Base-by-base conservation (phyloP, 1,140 invertebrate species). In the Heterodera carotae region DNA sequence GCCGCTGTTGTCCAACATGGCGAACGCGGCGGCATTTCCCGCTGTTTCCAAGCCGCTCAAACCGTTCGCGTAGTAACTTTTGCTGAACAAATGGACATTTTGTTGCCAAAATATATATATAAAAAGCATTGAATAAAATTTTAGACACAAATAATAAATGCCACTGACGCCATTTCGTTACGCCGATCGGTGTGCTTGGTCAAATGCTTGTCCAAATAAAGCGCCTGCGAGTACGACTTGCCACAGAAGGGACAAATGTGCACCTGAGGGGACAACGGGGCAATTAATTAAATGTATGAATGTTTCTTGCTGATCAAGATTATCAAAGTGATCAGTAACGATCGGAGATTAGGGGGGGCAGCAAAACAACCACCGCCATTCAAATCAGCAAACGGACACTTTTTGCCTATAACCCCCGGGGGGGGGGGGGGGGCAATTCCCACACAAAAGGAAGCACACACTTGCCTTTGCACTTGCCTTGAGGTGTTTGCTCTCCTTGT, bases 231-330 rank as follows among this genome's bases (percentile, higher is more conserved):
- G 89, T 99, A 99, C 74, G 94, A 96, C 89, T 99, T 99, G 84
- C 97, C 97, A 89, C 97, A 99, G 88, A 96, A 97, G 86, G 96
- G 94, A 89, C 97, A 99, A 88, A 99, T 98, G 90, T 99, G 96
- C 69, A 96, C 78, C 86, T 85, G 74, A n/a, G 43, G 22, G 34
- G 8, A 68, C 67, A 68, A 68, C 18, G 7, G 62, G 62, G 12
- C 7, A 66, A 43, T 43, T 43, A 43, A 43, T 43, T 43, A 43
- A 43, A 43, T 43, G 39, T 6, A 43, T 43, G 8, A 70, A 33
- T 43, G 66, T 8, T 29, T 43, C 15, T 36, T 43, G 36, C 8
- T 33, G 36, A n/a, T n/a, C n/a, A 59, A 59, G 48, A 27, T 67
- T 31, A 36, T 39, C 53, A 22, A 67, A 62, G 64, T 36, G 34